These are phyloP conservation scores for Ariolimax columbianus DNA, from an alignment of 2,888 invertebrate genomes.

Conservation along the genomic window DNA sequence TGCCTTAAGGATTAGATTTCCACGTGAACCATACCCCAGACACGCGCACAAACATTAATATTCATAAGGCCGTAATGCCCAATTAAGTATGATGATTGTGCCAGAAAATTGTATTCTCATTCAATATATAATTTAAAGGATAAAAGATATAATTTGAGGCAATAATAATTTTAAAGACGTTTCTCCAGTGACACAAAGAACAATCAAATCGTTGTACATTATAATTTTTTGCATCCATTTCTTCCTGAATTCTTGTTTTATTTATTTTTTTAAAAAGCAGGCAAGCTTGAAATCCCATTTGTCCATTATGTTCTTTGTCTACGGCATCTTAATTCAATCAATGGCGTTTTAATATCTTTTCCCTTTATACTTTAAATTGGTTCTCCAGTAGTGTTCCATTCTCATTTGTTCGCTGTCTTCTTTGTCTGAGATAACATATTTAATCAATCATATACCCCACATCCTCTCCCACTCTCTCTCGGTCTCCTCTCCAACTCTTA, in stretches of 20 bases:
- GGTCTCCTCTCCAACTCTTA: not conserved
- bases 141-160: not conserved
- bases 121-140: not conserved
- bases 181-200: not conserved
- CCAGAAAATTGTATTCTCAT: not conserved
- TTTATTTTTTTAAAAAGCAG: too few species aligned
- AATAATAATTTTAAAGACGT: not conserved
- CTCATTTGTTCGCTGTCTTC: too few species aligned
- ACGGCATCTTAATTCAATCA: too few species aligned
- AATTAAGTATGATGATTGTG: not conserved
- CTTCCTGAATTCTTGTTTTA: too few species aligned
- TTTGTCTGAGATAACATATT: too few species aligned
- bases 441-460: too few species aligned
- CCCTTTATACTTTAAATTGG: too few species aligned
- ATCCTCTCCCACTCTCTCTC: not conserved
- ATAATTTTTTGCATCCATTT: too few species aligned
- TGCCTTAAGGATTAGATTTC: not conserved
- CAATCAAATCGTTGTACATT: not conserved
- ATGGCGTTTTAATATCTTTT: too few species aligned
- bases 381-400: too few species aligned
- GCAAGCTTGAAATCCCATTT: too few species aligned
- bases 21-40: not conserved
- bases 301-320: too few species aligned
- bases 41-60: not conserved
- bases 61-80: not conserved